Evolutionary conservation across 2,797 vertebrate species (phyloP), one percentile per base, ranked within the genome.

Genomic region (Notamacropus eugenii): DNA sequence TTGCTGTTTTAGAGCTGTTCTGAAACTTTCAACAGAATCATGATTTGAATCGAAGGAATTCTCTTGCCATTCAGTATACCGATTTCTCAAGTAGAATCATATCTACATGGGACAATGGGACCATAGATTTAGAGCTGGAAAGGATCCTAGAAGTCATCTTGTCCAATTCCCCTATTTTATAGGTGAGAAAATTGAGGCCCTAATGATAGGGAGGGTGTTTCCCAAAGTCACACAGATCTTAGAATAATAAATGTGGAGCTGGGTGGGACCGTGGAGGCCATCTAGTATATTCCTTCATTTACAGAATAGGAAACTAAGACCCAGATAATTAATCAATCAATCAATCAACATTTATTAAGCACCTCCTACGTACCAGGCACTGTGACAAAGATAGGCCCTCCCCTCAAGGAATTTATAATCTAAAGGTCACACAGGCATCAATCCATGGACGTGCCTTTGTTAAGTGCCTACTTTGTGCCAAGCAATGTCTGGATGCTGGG

Each of bases 1-100:
- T 13, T 90, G 58, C 54, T 59, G 27, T 67, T 92, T 97, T 28
- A 31, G 93, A 96, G 62, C 91, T 28, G 22, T 90, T 29, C 50
- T 52, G 56, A 22, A 56, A 40, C 55, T 34, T 91, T 90, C 31
- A 93, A 95, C 87, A 67, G 10, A 31, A 92, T 56, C 27, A 52
- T 40, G 13, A 54, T 55, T 59, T 55, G 4, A n/a, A 16, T 40
- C 0, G 0, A 0, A 22, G 0, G 19, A 27, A 54, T 9, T 74
- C 94, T 54, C 40, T 93, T 54, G 5, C 58, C 46, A 31, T 62
- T 94, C 57, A 28, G 1, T 6, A 92, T 16, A 90, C 46, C 29
- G 1, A 46, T 67, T 67, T 46, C 92, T 57, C 24, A 82, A 94
- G 74, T 27, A 87, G 12, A 27, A 87, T 50, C 40, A 0, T 34